Conservation (phyloP, 2,113 vertebrate genomes). For the Sceloporus tristichus region DNA sequence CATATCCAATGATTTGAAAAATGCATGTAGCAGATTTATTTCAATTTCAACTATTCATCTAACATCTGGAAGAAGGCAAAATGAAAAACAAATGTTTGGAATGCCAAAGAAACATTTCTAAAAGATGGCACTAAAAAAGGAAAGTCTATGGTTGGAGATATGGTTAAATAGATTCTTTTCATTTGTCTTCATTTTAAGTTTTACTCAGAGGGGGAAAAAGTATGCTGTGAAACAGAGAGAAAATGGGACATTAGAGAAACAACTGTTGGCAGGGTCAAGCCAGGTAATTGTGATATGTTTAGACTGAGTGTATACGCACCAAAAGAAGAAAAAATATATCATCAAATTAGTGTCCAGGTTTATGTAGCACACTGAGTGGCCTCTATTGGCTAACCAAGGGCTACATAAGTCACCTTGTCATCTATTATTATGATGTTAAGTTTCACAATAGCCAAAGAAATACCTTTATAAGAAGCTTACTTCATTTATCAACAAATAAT, state of each 20-base stretch:
- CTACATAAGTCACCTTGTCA: constrained; percentile 81
- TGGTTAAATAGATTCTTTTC: neutral
- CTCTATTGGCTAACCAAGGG: constrained; percentile 95
- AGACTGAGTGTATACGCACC: neutral
- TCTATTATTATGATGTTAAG: neutral
- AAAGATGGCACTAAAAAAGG: neutral
- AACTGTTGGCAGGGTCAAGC: neutral
- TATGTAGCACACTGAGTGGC: constrained; percentile 93
- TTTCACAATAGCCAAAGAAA: neutral
- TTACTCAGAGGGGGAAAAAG: neutral
- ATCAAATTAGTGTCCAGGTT: constrained; percentile 65
- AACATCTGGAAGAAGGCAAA: constrained; percentile 37
- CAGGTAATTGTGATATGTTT: constrained; percentile 7
- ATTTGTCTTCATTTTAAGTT: constrained; percentile 10
- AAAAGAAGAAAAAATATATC: constrained; percentile 32
- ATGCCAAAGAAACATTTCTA: neutral
- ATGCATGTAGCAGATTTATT: neutral
- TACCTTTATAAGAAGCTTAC: constrained; percentile 14
- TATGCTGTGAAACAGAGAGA: neutral
- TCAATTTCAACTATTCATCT: constrained; percentile 34
- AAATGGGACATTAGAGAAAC: constrained; percentile 22
- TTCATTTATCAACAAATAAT: accelerated
- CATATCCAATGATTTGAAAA: constrained; percentile 36
- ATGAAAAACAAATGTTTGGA: neutral
- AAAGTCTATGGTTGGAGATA: neutral